Base-by-base conservation (phyloP, 92 coral and sea anemone species). In the Palythoa grandis region DNA sequence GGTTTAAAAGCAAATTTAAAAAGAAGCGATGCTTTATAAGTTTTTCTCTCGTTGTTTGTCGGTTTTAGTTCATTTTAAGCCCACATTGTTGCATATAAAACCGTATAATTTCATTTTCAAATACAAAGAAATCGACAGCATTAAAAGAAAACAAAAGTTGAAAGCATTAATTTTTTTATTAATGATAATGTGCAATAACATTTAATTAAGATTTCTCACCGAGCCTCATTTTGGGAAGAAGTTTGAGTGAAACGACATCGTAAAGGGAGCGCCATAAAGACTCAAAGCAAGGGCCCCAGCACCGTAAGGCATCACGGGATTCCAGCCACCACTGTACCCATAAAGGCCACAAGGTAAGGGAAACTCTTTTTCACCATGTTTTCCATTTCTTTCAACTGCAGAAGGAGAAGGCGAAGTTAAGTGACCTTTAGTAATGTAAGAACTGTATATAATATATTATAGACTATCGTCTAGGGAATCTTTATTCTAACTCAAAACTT, bases 341-440 rank as follows among this genome's bases (percentile, higher is more conserved):
- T 54, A 80, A 35, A 25, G 72, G 70, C 74, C 85, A 14, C 53
- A 80, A 47, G 52, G 74, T 6, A 20, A 80, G 70, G 54, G 38
- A 20, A 74, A 66, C 7, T 73, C 60, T 57, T 80, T 80, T 11
- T 73, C 40, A 5, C 61, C 74, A 47, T 61, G 66, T 66, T 80
- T 39, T n/a, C 48, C 74, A 13, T 48, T 66, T 50, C 38, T 43
- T 48, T 80, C 85, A 70, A 80, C 85, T 80, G 85, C 29, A 43
- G 5, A 23, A 24, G 43, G 13, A 50, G 47, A 80, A 22, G 20
- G 65, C 65, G 12, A 58, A 11, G 65, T 43, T 8, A 43, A 43
- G 50, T 8, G 9, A 43, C 6, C 7, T 43, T 43, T 5, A 43
- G 50, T 43, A 43, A 43, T 5, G 9, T 5, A 43, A 43, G 50